Percentiles rank a stretch among this genome's conserved stretches.
These are phyloP conservation scores for Pavo muticus DNA, from an alignment of 2,113 vertebrate genomes.

Conservation along the genomic window DNA sequence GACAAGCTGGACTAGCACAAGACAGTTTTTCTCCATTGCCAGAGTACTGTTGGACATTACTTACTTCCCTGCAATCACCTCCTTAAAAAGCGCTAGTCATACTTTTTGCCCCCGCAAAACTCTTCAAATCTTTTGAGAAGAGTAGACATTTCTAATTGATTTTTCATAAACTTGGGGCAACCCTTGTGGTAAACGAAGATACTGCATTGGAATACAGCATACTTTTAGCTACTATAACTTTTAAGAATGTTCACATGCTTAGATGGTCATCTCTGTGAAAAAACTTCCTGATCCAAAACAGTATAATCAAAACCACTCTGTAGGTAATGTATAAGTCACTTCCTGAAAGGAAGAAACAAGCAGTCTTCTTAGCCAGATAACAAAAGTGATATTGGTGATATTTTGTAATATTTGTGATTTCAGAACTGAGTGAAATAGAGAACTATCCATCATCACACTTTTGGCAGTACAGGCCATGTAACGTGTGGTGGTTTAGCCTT, in stretches of 20 bases:
- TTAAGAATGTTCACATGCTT: not conserved
- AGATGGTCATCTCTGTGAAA: not conserved
- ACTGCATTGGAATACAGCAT: not conserved
- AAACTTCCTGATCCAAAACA: not conserved
- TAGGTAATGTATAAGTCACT: not conserved
- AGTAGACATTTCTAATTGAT: not conserved
- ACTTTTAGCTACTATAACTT: not conserved
- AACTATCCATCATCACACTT: not conserved
- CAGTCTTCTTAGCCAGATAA: not conserved
- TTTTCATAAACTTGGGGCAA: not conserved
- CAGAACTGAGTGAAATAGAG: not conserved
- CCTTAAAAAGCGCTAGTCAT: not conserved
- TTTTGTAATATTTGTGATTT: not conserved
- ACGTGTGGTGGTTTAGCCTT: not conserved
- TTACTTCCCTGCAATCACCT: not conserved
- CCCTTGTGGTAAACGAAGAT: not conserved
- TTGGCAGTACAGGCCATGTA: not conserved
- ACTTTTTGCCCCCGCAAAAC: not conserved
- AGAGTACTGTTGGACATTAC: not conserved
- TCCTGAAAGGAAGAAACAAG: not conserved
- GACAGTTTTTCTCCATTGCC: rapidly evolving
- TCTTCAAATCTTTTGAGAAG: not conserved
- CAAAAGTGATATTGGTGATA: not conserved
- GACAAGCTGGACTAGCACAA: not conserved
- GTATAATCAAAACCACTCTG: not conserved